A percentile compares a stretch with the other conserved stretches of the same genome.
Conservation (phyloP, 1,140 invertebrate species). For the Philotrypesis tridentata region DNA sequence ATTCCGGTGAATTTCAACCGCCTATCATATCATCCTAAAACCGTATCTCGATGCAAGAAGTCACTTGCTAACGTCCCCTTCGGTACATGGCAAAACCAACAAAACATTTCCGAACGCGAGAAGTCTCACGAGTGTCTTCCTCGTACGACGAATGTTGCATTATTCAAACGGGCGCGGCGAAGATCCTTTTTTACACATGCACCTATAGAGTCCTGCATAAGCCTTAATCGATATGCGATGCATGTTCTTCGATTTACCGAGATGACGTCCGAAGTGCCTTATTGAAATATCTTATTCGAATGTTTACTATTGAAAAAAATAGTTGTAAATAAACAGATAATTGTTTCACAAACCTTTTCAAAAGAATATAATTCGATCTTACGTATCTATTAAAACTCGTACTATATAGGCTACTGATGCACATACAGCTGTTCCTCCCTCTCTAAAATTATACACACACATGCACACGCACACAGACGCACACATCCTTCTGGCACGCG, state of each 20-base stretch:
- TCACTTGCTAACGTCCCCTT: not conserved
- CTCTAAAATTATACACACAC: no score
- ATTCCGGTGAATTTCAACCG: no score
- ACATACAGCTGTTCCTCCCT: not conserved
- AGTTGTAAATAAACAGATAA: no score
- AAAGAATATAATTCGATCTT: no score
- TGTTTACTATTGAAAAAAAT: no score
- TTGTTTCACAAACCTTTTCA: no score
- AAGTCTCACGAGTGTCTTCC: not conserved
- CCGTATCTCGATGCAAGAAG: not conserved
- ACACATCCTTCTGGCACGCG: not conserved
- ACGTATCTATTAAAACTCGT: no score
- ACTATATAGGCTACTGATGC: no score
- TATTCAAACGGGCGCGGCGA: slow-evolving; percentile 12
- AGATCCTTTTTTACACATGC: slow-evolving; percentile 4
- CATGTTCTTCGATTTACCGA: not conserved
- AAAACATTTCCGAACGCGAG: not conserved
- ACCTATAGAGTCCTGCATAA: not conserved
- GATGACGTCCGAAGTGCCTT: not conserved
- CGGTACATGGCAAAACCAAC: not conserved
- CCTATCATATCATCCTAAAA: not conserved
- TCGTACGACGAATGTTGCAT: slow-evolving; percentile 11
- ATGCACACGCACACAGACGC: no score
- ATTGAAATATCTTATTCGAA: not conserved
- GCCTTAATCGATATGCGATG: not conserved